A percentile compares a stretch with the other conserved stretches of the same genome.
Evolutionary conservation across 2,797 vertebrate genomes (phyloP).

Genomic region (Paguma larvata): DNA sequence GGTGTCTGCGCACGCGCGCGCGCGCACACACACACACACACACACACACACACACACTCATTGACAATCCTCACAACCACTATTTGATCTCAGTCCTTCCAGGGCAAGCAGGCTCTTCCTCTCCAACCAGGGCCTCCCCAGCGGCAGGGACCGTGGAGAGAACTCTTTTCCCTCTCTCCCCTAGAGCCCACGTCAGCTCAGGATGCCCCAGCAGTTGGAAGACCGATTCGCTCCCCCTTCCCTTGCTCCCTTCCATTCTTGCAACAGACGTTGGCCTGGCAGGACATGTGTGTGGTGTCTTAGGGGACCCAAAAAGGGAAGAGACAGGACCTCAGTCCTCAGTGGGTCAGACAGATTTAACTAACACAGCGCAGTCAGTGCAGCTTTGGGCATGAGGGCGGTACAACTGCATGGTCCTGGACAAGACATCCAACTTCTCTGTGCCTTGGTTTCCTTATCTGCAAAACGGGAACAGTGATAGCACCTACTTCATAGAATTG

Average conservation of each 20-base stretch:
- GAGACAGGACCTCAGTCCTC: neutral
- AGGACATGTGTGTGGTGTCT: neutral
- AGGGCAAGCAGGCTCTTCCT: neutral
- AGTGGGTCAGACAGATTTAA: neutral
- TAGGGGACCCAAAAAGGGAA: neutral
- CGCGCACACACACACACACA: no score
- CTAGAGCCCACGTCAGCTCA: neutral
- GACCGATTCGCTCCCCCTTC: neutral
- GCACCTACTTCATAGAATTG: neutral
- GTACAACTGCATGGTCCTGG: neutral
- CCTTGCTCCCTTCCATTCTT: neutral
- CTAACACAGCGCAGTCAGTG: accelerated
- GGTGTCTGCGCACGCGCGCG: accelerated
- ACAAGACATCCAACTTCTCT: neutral
- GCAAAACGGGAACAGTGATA: neutral
- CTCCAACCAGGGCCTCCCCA: neutral
- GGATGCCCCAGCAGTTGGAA: neutral
- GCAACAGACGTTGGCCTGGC: neutral
- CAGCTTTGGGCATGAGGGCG: neutral
- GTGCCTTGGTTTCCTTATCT: neutral
- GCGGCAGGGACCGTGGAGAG: neutral
- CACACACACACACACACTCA: no score
- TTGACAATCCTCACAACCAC: neutral
- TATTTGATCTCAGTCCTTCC: neutral
- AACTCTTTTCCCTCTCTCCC: neutral